Conservation (phyloP, 2,888 invertebrate genomes). For the Ommatoiulus sabulosus region DNA sequence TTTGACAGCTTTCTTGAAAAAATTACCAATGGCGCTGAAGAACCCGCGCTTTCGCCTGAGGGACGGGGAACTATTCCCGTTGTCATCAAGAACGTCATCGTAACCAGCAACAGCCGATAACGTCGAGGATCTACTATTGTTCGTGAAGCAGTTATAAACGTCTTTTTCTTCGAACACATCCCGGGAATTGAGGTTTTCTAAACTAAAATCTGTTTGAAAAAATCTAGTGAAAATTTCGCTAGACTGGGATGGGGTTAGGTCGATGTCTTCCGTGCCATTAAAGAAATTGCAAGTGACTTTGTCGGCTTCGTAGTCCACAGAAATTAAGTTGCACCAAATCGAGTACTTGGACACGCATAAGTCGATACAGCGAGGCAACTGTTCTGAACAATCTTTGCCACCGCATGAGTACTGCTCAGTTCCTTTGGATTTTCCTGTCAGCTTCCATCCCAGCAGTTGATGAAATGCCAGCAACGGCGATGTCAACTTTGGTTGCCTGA, state of each 20-base stretch:
- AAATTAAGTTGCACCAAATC: background rate
- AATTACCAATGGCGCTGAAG: background rate
- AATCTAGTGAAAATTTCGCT: background rate
- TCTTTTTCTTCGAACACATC: background rate
- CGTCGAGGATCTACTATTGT: background rate
- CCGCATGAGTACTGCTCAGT: background rate
- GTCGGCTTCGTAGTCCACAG: background rate
- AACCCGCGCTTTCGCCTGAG: background rate
- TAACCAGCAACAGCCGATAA: background rate
- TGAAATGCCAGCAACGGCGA: background rate
- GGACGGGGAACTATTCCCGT: background rate
- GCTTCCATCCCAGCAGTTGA: background rate
- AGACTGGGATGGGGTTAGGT: background rate
- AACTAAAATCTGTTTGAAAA: constrained; percentile 9
- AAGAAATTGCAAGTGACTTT: constrained; percentile 2
- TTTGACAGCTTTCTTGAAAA: background rate
- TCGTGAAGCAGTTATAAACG: background rate
- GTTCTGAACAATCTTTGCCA: background rate
- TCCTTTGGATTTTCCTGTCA: background rate
- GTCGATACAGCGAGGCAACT: background rate
- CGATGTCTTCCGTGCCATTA: background rate
- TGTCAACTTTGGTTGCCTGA: background rate
- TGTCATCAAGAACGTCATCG: background rate
- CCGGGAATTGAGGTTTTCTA: background rate
- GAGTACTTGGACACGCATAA: background rate